Percentiles rank a stretch among this genome's conserved stretches.
Conservation (phyloP, 1,140 invertebrate genomes). For the Andricus grossulariae region DNA sequence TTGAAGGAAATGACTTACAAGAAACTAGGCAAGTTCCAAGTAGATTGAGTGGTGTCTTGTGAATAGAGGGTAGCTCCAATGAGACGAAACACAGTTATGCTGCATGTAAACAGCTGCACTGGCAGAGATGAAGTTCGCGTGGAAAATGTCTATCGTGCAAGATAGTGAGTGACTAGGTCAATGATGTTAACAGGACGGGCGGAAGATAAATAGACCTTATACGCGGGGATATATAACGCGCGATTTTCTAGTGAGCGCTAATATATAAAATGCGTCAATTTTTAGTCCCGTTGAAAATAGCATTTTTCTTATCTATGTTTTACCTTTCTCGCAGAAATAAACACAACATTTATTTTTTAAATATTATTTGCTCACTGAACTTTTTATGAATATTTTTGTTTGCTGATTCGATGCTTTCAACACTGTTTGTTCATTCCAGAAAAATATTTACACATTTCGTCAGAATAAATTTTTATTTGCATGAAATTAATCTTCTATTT, state of each 20-base stretch:
- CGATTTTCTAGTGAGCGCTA: background rate
- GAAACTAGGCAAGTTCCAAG: constrained; percentile 10
- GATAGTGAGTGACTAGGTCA: constrained; percentile 18
- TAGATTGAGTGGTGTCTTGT: background rate
- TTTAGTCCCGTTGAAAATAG: background rate
- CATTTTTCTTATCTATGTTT: no score
- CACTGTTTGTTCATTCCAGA: no score
- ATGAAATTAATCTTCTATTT: no score
- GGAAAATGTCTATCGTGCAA: background rate
- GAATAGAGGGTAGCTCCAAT: constrained; percentile 3
- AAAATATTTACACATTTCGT: no score
- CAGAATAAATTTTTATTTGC: no score
- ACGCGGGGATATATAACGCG: constrained; percentile 9
- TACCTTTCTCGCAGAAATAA: no score
- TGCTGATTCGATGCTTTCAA: no score
- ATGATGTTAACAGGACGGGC: constrained; percentile 9
- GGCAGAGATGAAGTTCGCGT: background rate
- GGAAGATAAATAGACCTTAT: constrained; percentile 23
- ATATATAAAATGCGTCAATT: constrained; percentile 14
- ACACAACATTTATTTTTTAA: no score
- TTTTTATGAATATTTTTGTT: no score
- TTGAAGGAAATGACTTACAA: background rate
- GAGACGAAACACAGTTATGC: constrained; percentile 11
- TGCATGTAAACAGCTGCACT: constrained; percentile 13
- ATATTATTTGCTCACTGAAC: no score